These are phyloP conservation scores for Atrichornis clamosus DNA, from an alignment of 2,113 vertebrate species.

Conservation along the genomic window DNA sequence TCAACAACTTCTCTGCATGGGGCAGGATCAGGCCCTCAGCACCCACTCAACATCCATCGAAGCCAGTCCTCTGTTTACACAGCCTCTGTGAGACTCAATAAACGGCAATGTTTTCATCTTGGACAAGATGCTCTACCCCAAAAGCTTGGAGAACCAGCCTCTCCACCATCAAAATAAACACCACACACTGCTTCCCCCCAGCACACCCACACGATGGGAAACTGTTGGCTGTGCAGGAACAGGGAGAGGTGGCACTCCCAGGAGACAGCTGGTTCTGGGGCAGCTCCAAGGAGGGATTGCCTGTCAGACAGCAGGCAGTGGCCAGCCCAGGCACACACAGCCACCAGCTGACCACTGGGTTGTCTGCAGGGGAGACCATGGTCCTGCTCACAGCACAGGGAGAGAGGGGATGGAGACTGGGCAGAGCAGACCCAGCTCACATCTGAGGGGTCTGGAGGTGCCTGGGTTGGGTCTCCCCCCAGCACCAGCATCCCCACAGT, in stretches of 20 bases:
- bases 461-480: not conserved
- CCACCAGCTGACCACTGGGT: not conserved
- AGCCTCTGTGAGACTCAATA: not conserved
- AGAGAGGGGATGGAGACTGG: not conserved
- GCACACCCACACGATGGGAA: not conserved
- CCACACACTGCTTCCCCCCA: not conserved
- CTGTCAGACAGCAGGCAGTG: not conserved
- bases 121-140: not conserved
- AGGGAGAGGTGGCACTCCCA: not conserved
- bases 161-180: conserved; percentile 16
- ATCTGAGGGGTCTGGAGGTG: rapidly evolving
- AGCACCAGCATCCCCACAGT: not conserved
- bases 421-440: not conserved
- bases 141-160: not conserved
- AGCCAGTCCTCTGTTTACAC: not conserved
- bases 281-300: not conserved
- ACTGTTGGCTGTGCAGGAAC: not conserved
- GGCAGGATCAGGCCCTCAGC: not conserved
- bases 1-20: not conserved
- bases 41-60: not conserved
- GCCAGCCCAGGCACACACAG: not conserved
- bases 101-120: not conserved
- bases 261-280: not conserved
- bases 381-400: rapidly evolving
- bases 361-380: rapidly evolving